Base-by-base conservation (phyloP, 2,888 invertebrate species). In the Adelphocoris suturalis region DNA sequence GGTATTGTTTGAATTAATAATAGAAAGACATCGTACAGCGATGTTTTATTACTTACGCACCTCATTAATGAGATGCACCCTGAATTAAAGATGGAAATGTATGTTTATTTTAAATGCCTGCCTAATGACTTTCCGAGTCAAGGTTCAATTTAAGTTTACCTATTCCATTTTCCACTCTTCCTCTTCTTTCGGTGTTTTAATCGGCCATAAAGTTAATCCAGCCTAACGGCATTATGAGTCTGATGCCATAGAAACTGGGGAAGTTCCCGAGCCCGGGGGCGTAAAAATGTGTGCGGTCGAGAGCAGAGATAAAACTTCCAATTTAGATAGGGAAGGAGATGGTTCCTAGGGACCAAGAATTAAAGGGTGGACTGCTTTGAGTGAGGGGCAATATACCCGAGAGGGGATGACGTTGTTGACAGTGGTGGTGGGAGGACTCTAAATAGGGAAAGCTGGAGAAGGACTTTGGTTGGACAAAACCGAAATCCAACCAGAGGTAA, bases 221-320 rank as follows among this genome's bases (percentile, higher is more conserved):
- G 75, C 75, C 37, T 46, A 55, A 55, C 75, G 48, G 86, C 46
- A 86, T 75, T 86, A 86, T 7, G 61, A 23, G 76, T 68, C 68
- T 7, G 23, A 12, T 12, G 68, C 23, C 68, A 11, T 23, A 68
- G 68, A 68, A 68, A 68, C 23, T 12, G 23, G 68, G 23, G 13
- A 13, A 23, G 23, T 23, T 23, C 5, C 68, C 68, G 13, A 23
- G 68, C 19, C 57, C n/a, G 47, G 37, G 75, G 23, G 75, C 37
- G 86, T 86, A 68, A 86, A 86, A 86, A 86, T 86, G 86, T 23
- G 75, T 23, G 86, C 37, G 86, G 75, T 57, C 85, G 37, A 57
- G 19, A 46, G 48, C n/a, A 68, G 75, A 86, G 86, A 86, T 86
- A 86, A 86, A 86, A 86, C 86, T 86, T 86, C 86, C 86, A 86